Conservation (phyloP, 2,888 invertebrate species). For the Tromatobia lineatoria region DNA sequence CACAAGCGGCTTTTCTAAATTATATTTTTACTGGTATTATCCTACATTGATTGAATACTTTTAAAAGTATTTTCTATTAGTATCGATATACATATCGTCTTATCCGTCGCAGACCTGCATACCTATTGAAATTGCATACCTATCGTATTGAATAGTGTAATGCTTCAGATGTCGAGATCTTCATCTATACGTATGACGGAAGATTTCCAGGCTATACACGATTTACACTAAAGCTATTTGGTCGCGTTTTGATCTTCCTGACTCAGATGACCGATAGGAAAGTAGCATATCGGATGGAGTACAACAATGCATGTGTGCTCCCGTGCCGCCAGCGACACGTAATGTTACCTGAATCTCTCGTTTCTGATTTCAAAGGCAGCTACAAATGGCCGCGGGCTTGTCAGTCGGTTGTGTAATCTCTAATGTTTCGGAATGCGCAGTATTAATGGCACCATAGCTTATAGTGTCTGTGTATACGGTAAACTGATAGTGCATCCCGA, state of each 20-base stretch:
- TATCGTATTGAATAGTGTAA: background rate
- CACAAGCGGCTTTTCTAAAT: no score
- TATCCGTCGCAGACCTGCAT: no score
- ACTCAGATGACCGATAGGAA: conserved; percentile 17
- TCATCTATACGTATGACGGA: background rate
- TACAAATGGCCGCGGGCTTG: background rate
- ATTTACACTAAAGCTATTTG: background rate
- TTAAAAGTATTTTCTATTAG: background rate
- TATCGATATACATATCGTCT: no score
- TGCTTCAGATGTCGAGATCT: background rate
- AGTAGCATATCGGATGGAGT: background rate
- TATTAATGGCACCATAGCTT: conserved; percentile 3
- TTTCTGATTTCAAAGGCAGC: conserved; percentile 42
- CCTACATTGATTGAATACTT: no score
- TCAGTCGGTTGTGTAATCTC: conserved; percentile 11
- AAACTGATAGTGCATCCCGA: background rate
- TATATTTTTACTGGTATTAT: no score
- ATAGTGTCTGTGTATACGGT: background rate
- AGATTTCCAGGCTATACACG: background rate
- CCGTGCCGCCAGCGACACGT: background rate
- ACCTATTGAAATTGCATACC: background rate
- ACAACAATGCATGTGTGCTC: conserved; percentile 1
- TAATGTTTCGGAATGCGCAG: background rate
- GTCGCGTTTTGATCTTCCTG: background rate
- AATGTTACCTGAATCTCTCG: conserved; percentile 16